Conservation (phyloP, 1,140 invertebrate genomes). For the Leptonema lineaticorne region DNA sequence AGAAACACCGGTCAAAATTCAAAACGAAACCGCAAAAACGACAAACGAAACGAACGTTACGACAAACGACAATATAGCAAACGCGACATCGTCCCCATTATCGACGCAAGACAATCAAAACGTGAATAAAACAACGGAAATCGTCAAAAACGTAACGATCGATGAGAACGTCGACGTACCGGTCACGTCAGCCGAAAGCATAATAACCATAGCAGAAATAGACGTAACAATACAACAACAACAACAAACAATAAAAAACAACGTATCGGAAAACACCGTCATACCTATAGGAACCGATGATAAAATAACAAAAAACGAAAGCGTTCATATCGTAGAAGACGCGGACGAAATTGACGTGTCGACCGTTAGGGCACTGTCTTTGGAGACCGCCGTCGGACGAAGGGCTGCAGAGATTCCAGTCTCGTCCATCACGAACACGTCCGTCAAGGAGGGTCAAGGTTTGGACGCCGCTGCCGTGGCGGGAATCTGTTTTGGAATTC, state of each 20-base stretch:
- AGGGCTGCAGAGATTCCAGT: constrained; percentile 20
- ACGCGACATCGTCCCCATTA: neutral
- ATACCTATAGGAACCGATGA: neutral
- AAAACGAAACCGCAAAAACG: neutral
- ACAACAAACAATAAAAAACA: neutral
- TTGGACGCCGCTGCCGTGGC: constrained; percentile 71
- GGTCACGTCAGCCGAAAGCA: neutral
- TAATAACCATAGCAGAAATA: neutral
- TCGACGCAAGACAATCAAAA: neutral
- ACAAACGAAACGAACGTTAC: constrained; percentile 8
- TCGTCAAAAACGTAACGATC: neutral
- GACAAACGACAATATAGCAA: neutral
- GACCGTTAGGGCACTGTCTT: constrained; percentile 33
- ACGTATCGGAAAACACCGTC: neutral
- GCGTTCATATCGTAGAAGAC: constrained; percentile 3
- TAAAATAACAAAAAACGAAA: constrained; percentile 14
- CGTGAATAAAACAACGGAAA: neutral
- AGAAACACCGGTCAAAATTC: neutral
- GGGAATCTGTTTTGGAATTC: constrained; percentile 68
- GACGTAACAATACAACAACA: neutral
- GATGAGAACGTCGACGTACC: neutral
- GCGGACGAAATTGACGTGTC: constrained; percentile 26
- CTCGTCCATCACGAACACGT: neutral
- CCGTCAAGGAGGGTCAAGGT: constrained; percentile 24
- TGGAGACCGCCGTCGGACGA: constrained; percentile 34